Evolutionary conservation across 2,113 vertebrate genomes (phyloP).

Genomic region (Phalacrocorax carbo): DNA sequence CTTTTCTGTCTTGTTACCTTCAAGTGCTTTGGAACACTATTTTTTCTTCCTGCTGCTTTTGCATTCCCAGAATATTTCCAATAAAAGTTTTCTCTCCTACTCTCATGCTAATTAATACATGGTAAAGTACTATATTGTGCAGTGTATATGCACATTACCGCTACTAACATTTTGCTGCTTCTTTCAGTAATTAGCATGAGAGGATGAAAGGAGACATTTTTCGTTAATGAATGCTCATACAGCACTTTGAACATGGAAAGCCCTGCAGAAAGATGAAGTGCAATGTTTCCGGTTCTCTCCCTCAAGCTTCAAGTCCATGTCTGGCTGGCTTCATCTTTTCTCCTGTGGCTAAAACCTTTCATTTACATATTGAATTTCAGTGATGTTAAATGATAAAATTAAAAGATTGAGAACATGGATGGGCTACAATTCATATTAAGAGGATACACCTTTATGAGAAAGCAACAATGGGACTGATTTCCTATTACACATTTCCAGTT

Average conservation of each 20-base stretch:
- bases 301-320: not conserved
- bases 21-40: not conserved
- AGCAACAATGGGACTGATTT: not conserved
- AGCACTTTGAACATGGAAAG: not conserved
- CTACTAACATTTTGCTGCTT: not conserved
- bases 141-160: not conserved
- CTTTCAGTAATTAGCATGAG: not conserved
- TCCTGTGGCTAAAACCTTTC: not conserved
- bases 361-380: not conserved
- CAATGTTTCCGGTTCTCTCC: not conserved
- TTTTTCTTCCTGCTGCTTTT: not conserved
- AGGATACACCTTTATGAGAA: not conserved
- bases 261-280: not conserved
- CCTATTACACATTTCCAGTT: not conserved
- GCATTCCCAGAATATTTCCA: not conserved
- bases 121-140: not conserved
- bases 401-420: not conserved
- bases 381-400: not conserved
- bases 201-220: constrained; percentile 33
- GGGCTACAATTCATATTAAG: not conserved
- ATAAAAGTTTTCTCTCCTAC: not conserved
- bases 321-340: not conserved
- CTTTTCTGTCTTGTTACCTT: not conserved
- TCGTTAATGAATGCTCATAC: constrained; percentile 20
- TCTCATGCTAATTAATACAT: not conserved